phyloP scores from a whole-genome alignment of 2,113 vertebrate genomes.

The Ammodytes dubius region DNA sequence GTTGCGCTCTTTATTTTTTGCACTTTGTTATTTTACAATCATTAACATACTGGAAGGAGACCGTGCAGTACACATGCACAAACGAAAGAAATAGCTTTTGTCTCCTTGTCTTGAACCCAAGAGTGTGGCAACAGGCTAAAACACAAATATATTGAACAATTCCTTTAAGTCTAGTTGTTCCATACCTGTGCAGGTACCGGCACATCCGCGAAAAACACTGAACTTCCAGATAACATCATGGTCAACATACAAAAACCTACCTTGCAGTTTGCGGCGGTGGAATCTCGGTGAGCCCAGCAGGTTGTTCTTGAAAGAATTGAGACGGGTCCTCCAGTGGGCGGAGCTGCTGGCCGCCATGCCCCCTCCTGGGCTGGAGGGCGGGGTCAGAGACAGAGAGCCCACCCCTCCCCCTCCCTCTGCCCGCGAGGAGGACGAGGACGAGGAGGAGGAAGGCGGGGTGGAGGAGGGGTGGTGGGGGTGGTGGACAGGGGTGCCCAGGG shows the following conservation, averaged over 20 bases:
- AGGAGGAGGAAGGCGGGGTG: conserved; percentile 86
- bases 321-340: conserved; percentile 91
- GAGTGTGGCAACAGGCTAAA: too few species aligned
- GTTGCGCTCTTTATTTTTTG: too few species aligned
- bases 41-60: too few species aligned
- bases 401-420: conserved; percentile 85
- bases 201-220: not conserved
- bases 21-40: too few species aligned
- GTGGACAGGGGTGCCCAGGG: conserved; percentile 90
- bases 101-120: too few species aligned
- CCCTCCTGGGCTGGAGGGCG: conserved; percentile 92
- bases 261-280: conserved; percentile 94
- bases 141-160: too few species aligned
- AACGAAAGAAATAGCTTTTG: too few species aligned
- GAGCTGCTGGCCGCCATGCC: conserved; percentile 89
- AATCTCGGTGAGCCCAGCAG: conserved; percentile 93
- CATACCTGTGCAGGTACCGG: not conserved
- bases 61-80: too few species aligned
- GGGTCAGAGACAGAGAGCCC: conserved; percentile 87
- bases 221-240: not conserved
- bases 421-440: conserved; percentile 86
- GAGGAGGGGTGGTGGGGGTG: conserved; percentile 86
- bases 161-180: not conserved
- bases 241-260: conserved; percentile 69
- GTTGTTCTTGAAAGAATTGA: conserved; percentile 96